Evolutionary conservation across 2,797 vertebrate species (phyloP), one percentile per base, ranked within the genome.

Genomic region (Helostoma temminkii): DNA sequence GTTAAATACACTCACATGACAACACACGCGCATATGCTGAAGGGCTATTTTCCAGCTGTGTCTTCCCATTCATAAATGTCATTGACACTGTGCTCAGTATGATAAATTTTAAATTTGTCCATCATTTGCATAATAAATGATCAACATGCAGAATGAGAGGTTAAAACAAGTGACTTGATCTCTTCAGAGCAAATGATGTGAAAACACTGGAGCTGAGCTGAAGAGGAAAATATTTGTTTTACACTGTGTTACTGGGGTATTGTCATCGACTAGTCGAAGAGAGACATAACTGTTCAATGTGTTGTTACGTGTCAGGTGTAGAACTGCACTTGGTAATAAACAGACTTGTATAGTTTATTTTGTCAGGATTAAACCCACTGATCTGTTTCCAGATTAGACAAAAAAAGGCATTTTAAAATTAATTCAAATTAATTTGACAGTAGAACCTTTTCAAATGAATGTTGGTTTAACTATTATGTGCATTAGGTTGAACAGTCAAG

Each of bases 61-160:
- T 85, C 66, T 81, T 72, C 71, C 71, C 74, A 86, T 89, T 89
- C 79, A 88, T 83, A 93, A 92, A 92, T 91, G 87, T 90, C 87
- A 91, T 25, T 61, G 69, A 84, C 81, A 83, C 78, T 89, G 76
- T 84, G 85, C 83, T 88, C 81, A 71, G 76, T 86, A 65, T 81
- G 78, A 85, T 80, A 74, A 86, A 89, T 87, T 72, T 82, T 61
- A 75, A 81, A 80, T 88, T 56, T 86, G 78, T 81, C 67, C 71
- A 52, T 70, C 50, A 87, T 90, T 88, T 88, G 84, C 84, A 93
- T 91, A 83, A 90, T 88, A 85, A 89, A 91, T 83, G 39, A 90
- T 87, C 82, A 85, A 89, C 85, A 90, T 74, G 77, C 69, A 82
- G 71, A 72, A 82, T 80, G 80, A 71, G 72, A 83, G 87, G 73